A percentile compares a stretch with the other conserved stretches of the same genome.
Conservation (phyloP, 2,797 vertebrate genomes). For the Odontamblyopus lacepedii region DNA sequence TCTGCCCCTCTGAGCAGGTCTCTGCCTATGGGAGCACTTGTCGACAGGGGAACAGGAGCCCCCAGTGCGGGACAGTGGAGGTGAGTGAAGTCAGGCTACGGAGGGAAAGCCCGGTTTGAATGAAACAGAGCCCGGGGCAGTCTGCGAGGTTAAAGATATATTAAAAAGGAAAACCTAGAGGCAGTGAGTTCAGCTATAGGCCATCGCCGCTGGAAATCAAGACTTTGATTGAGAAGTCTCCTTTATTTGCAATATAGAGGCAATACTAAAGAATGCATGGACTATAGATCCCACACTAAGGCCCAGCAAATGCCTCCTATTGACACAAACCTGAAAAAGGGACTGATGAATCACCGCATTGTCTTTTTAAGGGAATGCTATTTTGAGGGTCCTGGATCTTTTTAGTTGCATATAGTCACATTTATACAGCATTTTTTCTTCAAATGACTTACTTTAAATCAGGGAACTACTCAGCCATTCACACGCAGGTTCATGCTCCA, state of each 20-base stretch:
- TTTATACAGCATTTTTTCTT: too few relatives aligned
- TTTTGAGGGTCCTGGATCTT: background rate
- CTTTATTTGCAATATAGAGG: constrained; percentile 5
- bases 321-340: background rate
- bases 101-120: constrained; percentile 12
- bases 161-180: constrained; percentile 11
- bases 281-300: background rate
- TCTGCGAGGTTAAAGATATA: constrained; percentile 10
- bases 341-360: background rate
- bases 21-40: constrained; percentile 47
- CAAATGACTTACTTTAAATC: too few relatives aligned
- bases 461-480: too few relatives aligned
- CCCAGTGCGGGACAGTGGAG: constrained; percentile 27
- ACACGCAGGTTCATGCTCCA: too few relatives aligned
- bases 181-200: background rate
- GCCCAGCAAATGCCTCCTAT: background rate
- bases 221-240: constrained; percentile 14
- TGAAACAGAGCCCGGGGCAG: constrained; percentile 25
- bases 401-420: background rate
- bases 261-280: background rate
- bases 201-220: constrained; percentile 21
- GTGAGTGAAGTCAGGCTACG: constrained; percentile 23
- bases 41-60: constrained; percentile 37
- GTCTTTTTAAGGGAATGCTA: background rate
- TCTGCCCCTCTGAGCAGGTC: constrained; percentile 39